A percentile compares a stretch with the other conserved stretches of the same genome.
phyloP scores from a whole-genome alignment of 2,113 vertebrate genomes.

The Stictonetta naevosa region DNA sequence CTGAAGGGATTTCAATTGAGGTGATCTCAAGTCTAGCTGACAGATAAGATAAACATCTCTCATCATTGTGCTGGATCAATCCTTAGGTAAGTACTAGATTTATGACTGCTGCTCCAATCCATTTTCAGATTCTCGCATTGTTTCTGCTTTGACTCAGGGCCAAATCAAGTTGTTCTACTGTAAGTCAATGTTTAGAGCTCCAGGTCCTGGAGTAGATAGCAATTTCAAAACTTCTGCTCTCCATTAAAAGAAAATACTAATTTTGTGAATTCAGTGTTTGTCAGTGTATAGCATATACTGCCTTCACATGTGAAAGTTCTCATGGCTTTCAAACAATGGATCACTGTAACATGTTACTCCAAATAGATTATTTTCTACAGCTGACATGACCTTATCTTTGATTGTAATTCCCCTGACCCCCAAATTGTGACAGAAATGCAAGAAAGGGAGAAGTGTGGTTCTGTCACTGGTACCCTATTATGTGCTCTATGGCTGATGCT shows the following conservation, averaged over 20 bases:
- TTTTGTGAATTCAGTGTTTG: not conserved
- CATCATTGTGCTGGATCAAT: conserved; percentile 27
- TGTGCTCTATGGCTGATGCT: not conserved
- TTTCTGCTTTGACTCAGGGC: conserved; percentile 3
- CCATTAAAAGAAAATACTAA: conserved; percentile 28
- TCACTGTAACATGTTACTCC: not conserved
- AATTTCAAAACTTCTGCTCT: conserved; percentile 32
- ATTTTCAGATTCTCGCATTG: conserved; percentile 17
- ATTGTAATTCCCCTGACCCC: not conserved
- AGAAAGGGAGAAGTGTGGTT: not conserved
- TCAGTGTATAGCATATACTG: not conserved
- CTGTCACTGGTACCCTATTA: not conserved
- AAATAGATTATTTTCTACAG: not conserved
- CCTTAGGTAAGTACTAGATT: conserved; percentile 33
- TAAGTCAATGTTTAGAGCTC: conserved; percentile 39
- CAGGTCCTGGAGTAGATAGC: not conserved
- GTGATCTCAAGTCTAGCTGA: not conserved
- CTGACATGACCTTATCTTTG: not conserved
- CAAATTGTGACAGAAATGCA: not conserved
- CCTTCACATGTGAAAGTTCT: not conserved
- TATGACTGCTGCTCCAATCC: conserved; percentile 14
- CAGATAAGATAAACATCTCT: conserved; percentile 34
- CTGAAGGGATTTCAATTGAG: not conserved
- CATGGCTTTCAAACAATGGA: not conserved
- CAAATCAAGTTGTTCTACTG: conserved; percentile 23